Conservation (phyloP, 1,140 invertebrate genomes). For the Orussus abietinus region DNA sequence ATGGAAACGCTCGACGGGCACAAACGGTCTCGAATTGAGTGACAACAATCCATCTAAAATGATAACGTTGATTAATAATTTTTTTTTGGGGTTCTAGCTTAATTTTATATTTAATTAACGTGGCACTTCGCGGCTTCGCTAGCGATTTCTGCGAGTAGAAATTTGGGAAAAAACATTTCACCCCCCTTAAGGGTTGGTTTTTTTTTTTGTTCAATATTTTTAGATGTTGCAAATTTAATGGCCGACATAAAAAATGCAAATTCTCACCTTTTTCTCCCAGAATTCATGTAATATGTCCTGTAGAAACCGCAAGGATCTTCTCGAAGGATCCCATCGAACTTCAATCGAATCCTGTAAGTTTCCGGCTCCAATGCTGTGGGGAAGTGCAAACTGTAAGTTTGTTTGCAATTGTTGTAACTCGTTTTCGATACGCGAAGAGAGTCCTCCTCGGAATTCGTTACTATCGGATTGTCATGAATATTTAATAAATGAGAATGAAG, state of each 20-base stretch:
- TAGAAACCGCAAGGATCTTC: constrained; percentile 54
- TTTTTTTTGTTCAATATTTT: too few species aligned
- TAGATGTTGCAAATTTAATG: too few species aligned
- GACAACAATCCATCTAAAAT: constrained; percentile 61
- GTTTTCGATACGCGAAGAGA: not conserved
- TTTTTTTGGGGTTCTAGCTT: too few species aligned
- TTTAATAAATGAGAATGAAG: constrained; percentile 50
- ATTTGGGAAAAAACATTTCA: too few species aligned
- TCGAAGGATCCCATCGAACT: constrained; percentile 22
- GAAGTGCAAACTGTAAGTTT: constrained; percentile 46
- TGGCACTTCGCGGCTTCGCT: too few species aligned
- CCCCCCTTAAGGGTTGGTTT: too few species aligned
- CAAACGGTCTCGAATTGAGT: constrained; percentile 76
- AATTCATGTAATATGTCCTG: constrained; percentile 50
- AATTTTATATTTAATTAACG: too few species aligned
- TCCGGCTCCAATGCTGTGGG: constrained; percentile 28
- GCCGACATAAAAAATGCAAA: not conserved
- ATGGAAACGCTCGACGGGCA: constrained; percentile 76
- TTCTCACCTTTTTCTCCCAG: constrained; percentile 12
- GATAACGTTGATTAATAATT: constrained; percentile 12
- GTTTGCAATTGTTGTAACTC: constrained; percentile 34
- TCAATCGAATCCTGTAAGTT: constrained; percentile 5
- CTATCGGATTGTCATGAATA: constrained; percentile 29
- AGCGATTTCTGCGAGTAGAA: too few species aligned
- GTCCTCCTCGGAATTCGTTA: constrained; percentile 14